A percentile compares a stretch with the other conserved stretches of the same genome.
phyloP scores from a whole-genome alignment of 2,113 vertebrate species.

The Columba janthina region DNA sequence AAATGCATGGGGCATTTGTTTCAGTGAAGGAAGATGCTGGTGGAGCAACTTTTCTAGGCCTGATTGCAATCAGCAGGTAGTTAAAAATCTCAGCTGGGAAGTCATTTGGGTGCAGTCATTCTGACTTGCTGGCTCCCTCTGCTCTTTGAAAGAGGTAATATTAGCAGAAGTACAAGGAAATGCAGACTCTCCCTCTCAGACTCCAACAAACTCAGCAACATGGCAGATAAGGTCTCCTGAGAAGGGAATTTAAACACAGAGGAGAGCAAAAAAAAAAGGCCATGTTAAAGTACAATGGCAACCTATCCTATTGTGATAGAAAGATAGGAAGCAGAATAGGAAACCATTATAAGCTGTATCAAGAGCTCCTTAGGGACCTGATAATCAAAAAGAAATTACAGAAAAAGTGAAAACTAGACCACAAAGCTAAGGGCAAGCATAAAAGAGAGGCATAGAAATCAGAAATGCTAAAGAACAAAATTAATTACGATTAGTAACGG shows the following conservation, averaged over 20 bases:
- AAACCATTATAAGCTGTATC: not conserved
- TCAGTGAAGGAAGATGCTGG: not conserved
- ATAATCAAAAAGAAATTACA: not conserved
- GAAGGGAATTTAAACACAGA: not conserved
- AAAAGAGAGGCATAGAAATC: not conserved
- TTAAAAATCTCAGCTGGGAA: slow-evolving; percentile 36
- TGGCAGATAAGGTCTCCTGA: not conserved
- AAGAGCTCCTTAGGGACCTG: not conserved
- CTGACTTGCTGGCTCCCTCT: not conserved
- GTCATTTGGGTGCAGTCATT: not conserved
- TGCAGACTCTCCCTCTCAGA: not conserved
- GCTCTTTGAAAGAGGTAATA: not conserved
- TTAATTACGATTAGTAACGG: slow-evolving; percentile 33
- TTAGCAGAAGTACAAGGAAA: not conserved
- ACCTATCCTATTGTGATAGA: not conserved
- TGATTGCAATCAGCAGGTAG: slow-evolving; percentile 7
- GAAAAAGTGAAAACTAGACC: not conserved
- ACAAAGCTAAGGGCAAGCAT: not conserved
- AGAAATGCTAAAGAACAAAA: not conserved
- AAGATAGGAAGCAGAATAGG: not conserved
- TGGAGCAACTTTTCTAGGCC: not conserved
- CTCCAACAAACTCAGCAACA: not conserved
- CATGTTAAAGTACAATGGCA: slow-evolving; percentile 10
- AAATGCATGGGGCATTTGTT: not conserved
- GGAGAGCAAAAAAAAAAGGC: not conserved